Conservation (phyloP, 2,888 invertebrate species). For the Poecilus cupreus region DNA sequence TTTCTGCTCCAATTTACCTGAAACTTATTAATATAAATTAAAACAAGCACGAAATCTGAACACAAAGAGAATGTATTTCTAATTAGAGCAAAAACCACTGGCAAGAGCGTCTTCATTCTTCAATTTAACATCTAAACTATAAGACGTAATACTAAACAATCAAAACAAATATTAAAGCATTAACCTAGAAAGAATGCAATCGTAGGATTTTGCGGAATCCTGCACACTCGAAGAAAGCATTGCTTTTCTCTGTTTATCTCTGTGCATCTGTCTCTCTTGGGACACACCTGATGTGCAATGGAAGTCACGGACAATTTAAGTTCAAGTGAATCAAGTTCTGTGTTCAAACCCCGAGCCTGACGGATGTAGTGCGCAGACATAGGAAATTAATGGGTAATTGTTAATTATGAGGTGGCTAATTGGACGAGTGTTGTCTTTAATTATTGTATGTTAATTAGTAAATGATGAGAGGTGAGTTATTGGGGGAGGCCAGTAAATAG, state of each 20-base stretch:
- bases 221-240: background rate
- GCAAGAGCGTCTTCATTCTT: background rate
- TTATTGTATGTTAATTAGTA: background rate
- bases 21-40: background rate
- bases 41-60: background rate
- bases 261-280: background rate
- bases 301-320: constrained; percentile 13
- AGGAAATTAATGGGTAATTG: background rate
- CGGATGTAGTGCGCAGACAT: background rate
- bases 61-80: constrained; percentile 2
- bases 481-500: too few species aligned
- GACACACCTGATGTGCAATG: constrained; percentile 8
- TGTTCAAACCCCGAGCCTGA: background rate
- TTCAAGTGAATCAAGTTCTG: background rate
- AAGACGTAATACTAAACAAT: background rate
- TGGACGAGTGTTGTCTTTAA: background rate
- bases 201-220: background rate
- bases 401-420: background rate
- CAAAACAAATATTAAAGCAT: background rate
- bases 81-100: background rate
- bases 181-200: background rate
- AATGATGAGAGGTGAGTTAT: background rate
- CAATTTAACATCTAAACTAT: background rate
- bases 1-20: background rate
- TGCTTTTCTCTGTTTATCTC: background rate